Base-by-base conservation (phyloP, 2,888 invertebrate genomes). In the Pammene aurita region DNA sequence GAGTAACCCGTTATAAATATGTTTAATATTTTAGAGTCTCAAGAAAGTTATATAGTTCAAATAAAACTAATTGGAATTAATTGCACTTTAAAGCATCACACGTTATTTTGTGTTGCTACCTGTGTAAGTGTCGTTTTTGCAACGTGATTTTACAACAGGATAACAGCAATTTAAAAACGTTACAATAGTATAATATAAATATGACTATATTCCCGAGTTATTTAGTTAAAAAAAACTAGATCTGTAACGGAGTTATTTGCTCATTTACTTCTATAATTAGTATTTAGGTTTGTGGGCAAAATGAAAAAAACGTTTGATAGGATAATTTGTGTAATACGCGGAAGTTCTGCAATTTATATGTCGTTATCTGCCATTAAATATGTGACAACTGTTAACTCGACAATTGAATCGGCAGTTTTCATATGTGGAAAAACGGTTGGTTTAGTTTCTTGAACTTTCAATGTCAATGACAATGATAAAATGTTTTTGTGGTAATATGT, bases 251-350 rank as follows among this genome's bases (percentile, higher is more conserved):
- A 9, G 14, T 44, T 34, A 18, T 44, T 60, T 34, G 34, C 34
- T 14, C 10, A 14, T n/a, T n/a, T 1, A 60, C 34, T 44, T 58
- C 14, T 7, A 7, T 14, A 46, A 46, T 14, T 46, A 46, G 34
- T 44, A 60, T 60, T 60, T 60, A 46, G 14, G 4, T 26, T 26
- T 26, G 26, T 26, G 26, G 26, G 26, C 42, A n/a, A 52, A 66
- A 68, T 34, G 18, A 14, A 55, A 66, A 57, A 60, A 57, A 42
- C 6, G 11, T 5, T 14, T 14, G 0, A n/a, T 46, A 46, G 42
- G 56, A 63, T 52, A 67, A 52, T 67, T 62, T 62, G n/a, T 13
- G 62, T 67, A 68, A 58, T 64, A 35, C 16, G 65, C 69, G 69
- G 69, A 69, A 65, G 68, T 58, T 26, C 13, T 16, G 48, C 65